Evolutionary conservation across 35 echinoderm and acorn worm species (phyloP).

Genomic region (Amphiura filiformis): DNA sequence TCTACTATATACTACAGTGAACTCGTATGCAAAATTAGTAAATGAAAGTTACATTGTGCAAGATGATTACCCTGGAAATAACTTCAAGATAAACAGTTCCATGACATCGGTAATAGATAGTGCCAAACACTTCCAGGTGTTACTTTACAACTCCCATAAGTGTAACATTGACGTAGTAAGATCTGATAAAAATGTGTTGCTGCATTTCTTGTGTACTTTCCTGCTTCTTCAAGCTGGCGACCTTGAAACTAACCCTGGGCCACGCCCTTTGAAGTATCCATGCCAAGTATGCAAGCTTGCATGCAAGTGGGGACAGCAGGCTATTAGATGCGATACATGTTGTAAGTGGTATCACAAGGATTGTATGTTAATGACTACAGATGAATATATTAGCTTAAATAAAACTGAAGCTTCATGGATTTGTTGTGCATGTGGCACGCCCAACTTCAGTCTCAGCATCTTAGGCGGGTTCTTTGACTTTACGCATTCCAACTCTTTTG

Average conservation of each 20-base stretch:
- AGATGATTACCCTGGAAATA: background rate
- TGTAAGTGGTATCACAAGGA: background rate
- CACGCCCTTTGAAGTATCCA: background rate
- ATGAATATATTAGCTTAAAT: background rate
- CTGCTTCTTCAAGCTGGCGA: background rate
- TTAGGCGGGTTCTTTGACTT: background rate
- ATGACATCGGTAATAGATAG: background rate
- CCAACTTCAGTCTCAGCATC: background rate
- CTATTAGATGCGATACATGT: background rate
- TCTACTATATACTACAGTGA: background rate
- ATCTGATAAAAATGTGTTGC: background rate
- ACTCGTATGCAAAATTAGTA: background rate
- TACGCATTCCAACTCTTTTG: background rate
- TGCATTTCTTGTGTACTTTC: background rate
- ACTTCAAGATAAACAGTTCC: background rate
- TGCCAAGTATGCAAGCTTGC: background rate
- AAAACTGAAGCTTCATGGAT: background rate
- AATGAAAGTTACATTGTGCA: background rate
- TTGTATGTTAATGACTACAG: background rate
- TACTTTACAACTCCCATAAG: background rate
- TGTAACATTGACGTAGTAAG: background rate
- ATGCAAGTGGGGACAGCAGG: background rate
- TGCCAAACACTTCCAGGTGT: background rate
- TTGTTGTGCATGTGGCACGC: background rate
- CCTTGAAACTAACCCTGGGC: background rate